A percentile compares a stretch with the other conserved stretches of the same genome.
These are phyloP conservation scores for Troides aeacus DNA, from an alignment of 2,888 invertebrate genomes.

Conservation along the genomic window DNA sequence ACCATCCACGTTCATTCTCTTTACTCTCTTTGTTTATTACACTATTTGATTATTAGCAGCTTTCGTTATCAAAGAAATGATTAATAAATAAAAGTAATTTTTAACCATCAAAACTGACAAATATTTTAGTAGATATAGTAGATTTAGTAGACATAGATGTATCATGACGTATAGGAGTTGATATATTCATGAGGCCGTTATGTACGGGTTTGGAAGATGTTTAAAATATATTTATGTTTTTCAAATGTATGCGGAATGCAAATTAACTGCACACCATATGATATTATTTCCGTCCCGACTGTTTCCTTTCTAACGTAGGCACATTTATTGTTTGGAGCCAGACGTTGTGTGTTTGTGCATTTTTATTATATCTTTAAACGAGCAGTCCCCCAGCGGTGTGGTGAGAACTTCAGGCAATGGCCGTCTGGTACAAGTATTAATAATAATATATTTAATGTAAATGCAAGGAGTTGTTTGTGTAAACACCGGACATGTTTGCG, in stretches of 20 bases:
- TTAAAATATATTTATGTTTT: background rate
- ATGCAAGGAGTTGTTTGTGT: background rate
- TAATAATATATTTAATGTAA: constrained; percentile 9
- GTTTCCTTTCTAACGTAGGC: constrained; percentile 1
- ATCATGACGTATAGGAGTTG: too few relatives aligned
- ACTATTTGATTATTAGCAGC: too few relatives aligned
- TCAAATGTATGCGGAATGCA: background rate
- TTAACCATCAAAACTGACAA: too few relatives aligned
- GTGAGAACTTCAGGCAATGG: constrained; percentile 13
- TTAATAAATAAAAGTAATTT: too few relatives aligned
- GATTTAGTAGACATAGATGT: too few relatives aligned
- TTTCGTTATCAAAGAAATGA: too few relatives aligned
- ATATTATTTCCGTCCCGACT: background rate
- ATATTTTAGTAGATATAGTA: too few relatives aligned
- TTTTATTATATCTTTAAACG: background rate
- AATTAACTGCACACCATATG: background rate
- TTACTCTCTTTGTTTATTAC: too few relatives aligned
- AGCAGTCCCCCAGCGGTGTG: constrained; percentile 12
- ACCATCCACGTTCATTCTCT: too few relatives aligned
- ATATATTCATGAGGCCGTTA: background rate
- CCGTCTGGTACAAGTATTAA: constrained; percentile 4
- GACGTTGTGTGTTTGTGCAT: constrained; percentile 4
- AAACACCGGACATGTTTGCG: background rate
- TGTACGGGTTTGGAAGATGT: background rate
- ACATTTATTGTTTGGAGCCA: constrained; percentile 15